Conservation (phyloP, 2,797 vertebrate species). For the Ptychadena robeensis region DNA sequence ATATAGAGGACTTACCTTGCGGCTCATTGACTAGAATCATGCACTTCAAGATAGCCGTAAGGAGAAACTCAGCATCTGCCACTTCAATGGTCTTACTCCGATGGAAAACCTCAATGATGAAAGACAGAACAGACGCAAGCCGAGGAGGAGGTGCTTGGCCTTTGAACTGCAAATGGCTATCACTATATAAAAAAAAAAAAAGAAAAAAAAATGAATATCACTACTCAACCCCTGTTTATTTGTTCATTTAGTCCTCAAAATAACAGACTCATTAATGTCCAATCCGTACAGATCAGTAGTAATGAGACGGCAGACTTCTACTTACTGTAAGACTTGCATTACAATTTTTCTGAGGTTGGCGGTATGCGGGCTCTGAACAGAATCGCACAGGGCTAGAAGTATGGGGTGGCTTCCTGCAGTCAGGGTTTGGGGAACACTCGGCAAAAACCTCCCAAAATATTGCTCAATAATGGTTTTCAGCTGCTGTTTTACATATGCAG, state of each 20-base stretch:
- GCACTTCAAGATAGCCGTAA: slow-evolving; percentile 84
- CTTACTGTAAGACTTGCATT: slow-evolving; percentile 84
- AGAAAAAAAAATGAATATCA: neutral
- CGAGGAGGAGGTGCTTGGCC: slow-evolving; percentile 83
- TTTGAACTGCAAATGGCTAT: slow-evolving; percentile 89
- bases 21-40: slow-evolving; percentile 87
- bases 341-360: slow-evolving; percentile 79
- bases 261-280: too few relatives aligned
- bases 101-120: slow-evolving; percentile 84
- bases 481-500: slow-evolving; percentile 86
- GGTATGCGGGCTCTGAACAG: slow-evolving; percentile 67
- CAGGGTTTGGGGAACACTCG: slow-evolving; percentile 73
- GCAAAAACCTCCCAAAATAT: slow-evolving; percentile 91
- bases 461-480: slow-evolving; percentile 83
- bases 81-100: slow-evolving; percentile 77
- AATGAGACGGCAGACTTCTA: neutral
- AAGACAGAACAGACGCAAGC: slow-evolving; percentile 81
- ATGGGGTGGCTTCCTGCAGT: slow-evolving; percentile 84
- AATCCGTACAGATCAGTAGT: too few relatives aligned
- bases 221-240: too few relatives aligned
- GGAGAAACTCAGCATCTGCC: slow-evolving; percentile 76
- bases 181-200: slow-evolving; percentile 75
- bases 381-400: slow-evolving; percentile 81
- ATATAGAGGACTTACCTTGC: slow-evolving; percentile 87
- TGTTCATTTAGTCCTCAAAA: too few relatives aligned